phyloP scores from a whole-genome alignment of 1,140 invertebrate species.

The Melitaea cinxia region DNA sequence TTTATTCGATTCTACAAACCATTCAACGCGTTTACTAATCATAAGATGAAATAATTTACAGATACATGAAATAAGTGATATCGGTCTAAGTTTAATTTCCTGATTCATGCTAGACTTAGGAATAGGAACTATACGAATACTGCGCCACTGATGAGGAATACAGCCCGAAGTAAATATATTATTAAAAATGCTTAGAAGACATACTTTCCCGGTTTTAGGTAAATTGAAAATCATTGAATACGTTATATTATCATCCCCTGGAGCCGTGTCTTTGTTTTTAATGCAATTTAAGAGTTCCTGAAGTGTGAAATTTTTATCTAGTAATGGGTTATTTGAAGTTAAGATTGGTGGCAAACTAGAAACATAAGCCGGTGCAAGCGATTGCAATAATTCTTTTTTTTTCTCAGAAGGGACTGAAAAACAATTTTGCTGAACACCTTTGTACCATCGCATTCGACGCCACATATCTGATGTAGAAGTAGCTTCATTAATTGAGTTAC shows the following conservation, averaged over 20 bases:
- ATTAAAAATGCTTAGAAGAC: not conserved
- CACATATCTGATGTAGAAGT: slow-evolving; percentile 3
- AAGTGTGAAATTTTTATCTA: slow-evolving; percentile 4
- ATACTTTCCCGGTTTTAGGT: not conserved
- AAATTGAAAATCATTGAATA: slow-evolving; percentile 19
- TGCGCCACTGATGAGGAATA: too few relatives aligned
- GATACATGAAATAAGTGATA: slow-evolving; percentile 35
- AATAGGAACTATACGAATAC: not conserved
- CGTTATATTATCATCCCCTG: slow-evolving; percentile 1
- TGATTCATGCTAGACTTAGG: too few relatives aligned
- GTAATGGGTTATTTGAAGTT: not conserved
- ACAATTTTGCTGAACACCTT: not conserved
- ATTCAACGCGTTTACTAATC: slow-evolving; percentile 17
- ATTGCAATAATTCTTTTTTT: not conserved
- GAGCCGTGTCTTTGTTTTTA: slow-evolving; percentile 20
- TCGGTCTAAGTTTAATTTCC: slow-evolving; percentile 20
- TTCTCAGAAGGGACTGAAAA: not conserved
- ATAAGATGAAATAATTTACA: slow-evolving; percentile 33
- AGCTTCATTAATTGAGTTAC: not conserved
- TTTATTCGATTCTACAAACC: slow-evolving; percentile 22
- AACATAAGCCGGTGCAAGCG: slow-evolving; percentile 16
- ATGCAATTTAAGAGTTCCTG: slow-evolving; percentile 35
- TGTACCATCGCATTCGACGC: slow-evolving; percentile 18
- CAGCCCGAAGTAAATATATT: too few relatives aligned
- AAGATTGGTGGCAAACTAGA: not conserved